Evolutionary conservation across 2,888 invertebrate genomes (phyloP), one percentile per base, ranked within the genome.

Genomic region (Anoplius nigerrimus): DNA sequence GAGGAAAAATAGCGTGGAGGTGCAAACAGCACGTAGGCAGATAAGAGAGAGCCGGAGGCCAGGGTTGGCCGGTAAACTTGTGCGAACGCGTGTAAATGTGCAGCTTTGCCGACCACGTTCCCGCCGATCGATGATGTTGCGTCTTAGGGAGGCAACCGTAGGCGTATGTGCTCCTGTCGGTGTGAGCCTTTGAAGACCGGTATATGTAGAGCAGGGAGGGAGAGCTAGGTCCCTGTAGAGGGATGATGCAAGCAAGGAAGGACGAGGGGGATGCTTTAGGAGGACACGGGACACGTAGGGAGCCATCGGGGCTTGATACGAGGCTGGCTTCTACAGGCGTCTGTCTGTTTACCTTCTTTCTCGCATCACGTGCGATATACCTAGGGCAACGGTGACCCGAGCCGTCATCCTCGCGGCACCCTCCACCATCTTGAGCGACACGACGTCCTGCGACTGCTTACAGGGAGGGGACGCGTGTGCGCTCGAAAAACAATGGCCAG

Each of bases 401-500:
- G 16, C 48, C 48, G 11, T 48, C 48, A 16, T 48, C 5, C 20
- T 48, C 48, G 18, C 48, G 48, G 18, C 20, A 8, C 48, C 20
- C 20, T 20, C n/a, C 20, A 20, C 48, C 18, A 20, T 16, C 48
- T 48, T 20, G 16, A 16, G 48, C 16, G 48, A 20, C 48, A 48
- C 48, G 48, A 16, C 48, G 48, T 16, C 20, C n/a, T 48, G 48
- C 20, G 34, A 34, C 6, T 34, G 48, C n/a, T n/a, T 20, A 20
- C 48, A 18, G 5, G 18, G 27, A 18, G 5, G 18, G 27, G 24
- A 21, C n/a, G 52, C 18, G 15, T 60, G 64, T 57, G 60, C 42
- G 66, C 69, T 73, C 58, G 55, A 64, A 69, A 78, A 78, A 80
- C 78, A 79, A 78, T 78, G 62, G 66, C 56, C 56, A 42, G 34